Percentiles rank a stretch among this genome's conserved stretches.
These are phyloP conservation scores for Theristicus caerulescens DNA, from an alignment of 2,113 vertebrate genomes.

Conservation along the genomic window DNA sequence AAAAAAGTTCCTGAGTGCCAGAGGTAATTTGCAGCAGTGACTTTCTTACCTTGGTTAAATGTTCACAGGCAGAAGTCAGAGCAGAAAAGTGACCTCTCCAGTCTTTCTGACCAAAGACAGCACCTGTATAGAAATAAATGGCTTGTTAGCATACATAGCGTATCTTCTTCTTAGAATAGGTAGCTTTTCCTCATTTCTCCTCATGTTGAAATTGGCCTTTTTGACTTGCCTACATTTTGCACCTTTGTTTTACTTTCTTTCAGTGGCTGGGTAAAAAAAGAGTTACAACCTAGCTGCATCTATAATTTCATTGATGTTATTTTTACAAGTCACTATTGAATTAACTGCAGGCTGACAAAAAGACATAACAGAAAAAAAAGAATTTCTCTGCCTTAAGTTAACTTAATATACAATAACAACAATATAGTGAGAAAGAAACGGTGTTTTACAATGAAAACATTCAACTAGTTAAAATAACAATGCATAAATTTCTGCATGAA, in stretches of 20 bases:
- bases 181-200: not conserved
- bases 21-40: not conserved
- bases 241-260: not conserved
- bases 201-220: not conserved
- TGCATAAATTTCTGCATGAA: not conserved
- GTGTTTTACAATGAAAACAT: not conserved
- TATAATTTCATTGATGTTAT: not conserved
- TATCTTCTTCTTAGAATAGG: not conserved
- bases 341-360: not conserved
- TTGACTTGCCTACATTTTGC: not conserved
- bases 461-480: not conserved
- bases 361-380: not conserved
- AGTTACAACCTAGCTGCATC: not conserved
- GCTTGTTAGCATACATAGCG: not conserved
- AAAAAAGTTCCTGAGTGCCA: not conserved
- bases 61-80: not conserved
- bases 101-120: not conserved
- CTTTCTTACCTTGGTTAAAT: not conserved
- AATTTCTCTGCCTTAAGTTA: not conserved
- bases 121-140: not conserved
- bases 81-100: not conserved
- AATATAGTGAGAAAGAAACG: not conserved
- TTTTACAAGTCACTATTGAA: not conserved
- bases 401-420: not conserved
- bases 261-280: not conserved